Evolutionary conservation across 2,797 vertebrate genomes (phyloP).

Genomic region (Sebastes diaconus): DNA sequence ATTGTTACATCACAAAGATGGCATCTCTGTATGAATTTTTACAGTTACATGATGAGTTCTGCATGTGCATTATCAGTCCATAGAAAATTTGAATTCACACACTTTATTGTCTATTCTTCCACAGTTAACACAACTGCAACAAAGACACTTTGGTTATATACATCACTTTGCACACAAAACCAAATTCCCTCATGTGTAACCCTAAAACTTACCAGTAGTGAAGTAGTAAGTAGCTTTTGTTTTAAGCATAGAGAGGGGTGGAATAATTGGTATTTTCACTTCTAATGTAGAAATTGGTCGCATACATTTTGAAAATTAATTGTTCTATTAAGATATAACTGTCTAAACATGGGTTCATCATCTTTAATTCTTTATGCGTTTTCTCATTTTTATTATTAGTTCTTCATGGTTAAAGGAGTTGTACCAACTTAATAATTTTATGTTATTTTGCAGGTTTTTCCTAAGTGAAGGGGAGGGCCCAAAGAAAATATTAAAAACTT

Average conservation of each 20-base stretch:
- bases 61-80: not conserved
- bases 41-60: not conserved
- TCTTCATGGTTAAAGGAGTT: not conserved
- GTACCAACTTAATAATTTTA: not conserved
- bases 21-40: not conserved
- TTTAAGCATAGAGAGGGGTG: not conserved
- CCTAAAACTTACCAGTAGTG: not conserved
- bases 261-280: not conserved
- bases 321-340: not conserved
- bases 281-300: not conserved
- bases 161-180: not conserved
- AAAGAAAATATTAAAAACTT: not conserved
- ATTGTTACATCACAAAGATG: not conserved
- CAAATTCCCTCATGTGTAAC: not conserved
- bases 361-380: not conserved
- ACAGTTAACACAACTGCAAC: not conserved
- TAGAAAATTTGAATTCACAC: not conserved
- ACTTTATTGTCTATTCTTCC: not conserved
- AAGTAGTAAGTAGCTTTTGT: not conserved
- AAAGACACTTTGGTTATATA: not conserved
- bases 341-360: not conserved
- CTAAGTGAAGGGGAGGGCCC: not conserved
- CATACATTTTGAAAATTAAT: not conserved
- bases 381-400: not conserved
- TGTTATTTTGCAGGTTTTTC: not conserved